Conservation (phyloP, 1,140 invertebrate genomes). For the Drosophila kikkawai region DNA sequence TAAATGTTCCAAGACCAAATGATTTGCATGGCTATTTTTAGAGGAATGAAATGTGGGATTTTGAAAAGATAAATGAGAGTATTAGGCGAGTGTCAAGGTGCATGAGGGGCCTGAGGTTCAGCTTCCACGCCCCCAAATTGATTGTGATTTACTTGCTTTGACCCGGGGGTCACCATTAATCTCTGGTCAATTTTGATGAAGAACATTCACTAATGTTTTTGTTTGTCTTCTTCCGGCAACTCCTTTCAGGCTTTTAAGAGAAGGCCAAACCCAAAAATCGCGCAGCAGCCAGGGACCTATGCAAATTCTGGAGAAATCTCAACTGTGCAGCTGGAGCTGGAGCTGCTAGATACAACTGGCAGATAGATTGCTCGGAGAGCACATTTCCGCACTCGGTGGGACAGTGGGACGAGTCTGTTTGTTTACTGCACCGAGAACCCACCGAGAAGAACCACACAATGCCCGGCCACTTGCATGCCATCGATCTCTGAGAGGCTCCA, state of each 20-base stretch:
- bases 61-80: neutral
- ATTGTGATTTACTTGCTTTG: constrained; percentile 34
- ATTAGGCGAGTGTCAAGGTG: constrained; percentile 52
- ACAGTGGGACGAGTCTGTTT: constrained; percentile 73
- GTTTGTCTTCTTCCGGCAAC: constrained; percentile 7
- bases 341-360: constrained; percentile 53
- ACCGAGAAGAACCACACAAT: constrained; percentile 45
- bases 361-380: constrained; percentile 57
- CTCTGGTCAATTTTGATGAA: constrained; percentile 47
- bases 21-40: constrained; percentile 34
- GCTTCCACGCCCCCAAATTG: constrained; percentile 27
- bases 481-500: constrained; percentile 37
- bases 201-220: constrained; percentile 44
- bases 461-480: constrained; percentile 45
- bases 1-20: constrained; percentile 43
- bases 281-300: constrained; percentile 38
- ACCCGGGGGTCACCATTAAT: constrained; percentile 56
- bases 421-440: constrained; percentile 36
- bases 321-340: constrained; percentile 25
- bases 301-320: constrained; percentile 63
- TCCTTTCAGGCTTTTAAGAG: constrained; percentile 61
- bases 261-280: constrained; percentile 51
- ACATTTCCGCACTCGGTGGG: constrained; percentile 65
- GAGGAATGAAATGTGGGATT: constrained; percentile 1
- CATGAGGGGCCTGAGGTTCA: constrained; percentile 19